Conservation (phyloP, 2,888 invertebrate genomes). For the Cyclophora albipunctata region DNA sequence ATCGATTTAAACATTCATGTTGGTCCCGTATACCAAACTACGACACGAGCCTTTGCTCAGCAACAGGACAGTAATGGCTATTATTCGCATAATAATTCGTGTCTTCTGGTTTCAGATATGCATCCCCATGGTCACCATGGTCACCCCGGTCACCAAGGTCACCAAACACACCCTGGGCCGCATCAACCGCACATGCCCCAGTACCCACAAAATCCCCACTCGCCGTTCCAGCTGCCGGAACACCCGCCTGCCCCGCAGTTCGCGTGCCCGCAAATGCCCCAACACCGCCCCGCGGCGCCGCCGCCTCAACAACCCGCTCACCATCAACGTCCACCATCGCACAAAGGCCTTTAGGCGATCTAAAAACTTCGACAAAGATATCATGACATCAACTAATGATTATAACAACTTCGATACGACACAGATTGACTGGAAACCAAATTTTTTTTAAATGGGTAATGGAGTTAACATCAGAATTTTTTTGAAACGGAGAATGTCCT, state of each 20-base stretch:
- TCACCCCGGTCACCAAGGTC: slow-evolving; percentile 8
- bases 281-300: slow-evolving; percentile 8
- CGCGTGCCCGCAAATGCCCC: slow-evolving; percentile 11
- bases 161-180: slow-evolving; percentile 14
- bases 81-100: no score
- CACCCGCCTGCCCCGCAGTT: slow-evolving; percentile 4
- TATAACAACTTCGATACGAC: not conserved
- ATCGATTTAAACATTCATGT: no score
- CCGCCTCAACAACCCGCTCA: slow-evolving; percentile 5
- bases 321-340: slow-evolving; percentile 1
- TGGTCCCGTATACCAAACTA: no score
- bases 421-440: no score
- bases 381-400: not conserved
- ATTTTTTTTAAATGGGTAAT: no score
- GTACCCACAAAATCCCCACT: slow-evolving; percentile 11
- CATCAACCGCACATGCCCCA: slow-evolving; percentile 12
- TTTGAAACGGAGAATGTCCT: no score
- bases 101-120: slow-evolving; percentile 23
- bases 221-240: slow-evolving; percentile 3
- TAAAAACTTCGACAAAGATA: not conserved
- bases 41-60: not conserved
- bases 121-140: slow-evolving; percentile 19
- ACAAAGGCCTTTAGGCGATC: no score
- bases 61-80: not conserved
- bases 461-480: no score